Conservation (phyloP, 2,113 vertebrate species). For the Ovis aries region DNA sequence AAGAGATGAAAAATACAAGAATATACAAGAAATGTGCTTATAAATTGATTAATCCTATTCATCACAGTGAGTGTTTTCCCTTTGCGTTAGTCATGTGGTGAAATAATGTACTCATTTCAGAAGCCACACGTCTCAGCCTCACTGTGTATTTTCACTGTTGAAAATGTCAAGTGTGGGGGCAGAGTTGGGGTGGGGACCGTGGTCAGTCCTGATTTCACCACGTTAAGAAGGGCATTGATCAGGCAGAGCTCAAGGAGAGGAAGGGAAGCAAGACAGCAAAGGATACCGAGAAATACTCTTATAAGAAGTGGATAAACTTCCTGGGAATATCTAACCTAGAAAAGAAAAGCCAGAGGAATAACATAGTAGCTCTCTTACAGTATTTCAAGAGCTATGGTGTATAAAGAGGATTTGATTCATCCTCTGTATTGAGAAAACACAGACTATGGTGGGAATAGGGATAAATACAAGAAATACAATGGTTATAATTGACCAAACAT, state of each 20-base stretch:
- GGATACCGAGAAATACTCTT: background rate
- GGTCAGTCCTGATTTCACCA: background rate
- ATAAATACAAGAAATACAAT: background rate
- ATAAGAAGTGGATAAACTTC: background rate
- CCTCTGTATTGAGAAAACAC: background rate
- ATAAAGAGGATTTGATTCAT: background rate
- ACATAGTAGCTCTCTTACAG: background rate
- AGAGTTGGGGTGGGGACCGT: accelerated
- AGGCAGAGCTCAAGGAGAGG: background rate
- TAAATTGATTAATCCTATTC: background rate
- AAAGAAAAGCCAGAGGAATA: background rate
- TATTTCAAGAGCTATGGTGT: background rate
- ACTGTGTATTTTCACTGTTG: background rate
- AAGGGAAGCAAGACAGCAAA: background rate
- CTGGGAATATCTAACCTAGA: background rate
- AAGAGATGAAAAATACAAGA: background rate
- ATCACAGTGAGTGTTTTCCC: background rate
- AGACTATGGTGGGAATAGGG: background rate
- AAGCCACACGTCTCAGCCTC: background rate
- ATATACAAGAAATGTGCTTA: background rate
- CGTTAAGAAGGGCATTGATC: background rate
- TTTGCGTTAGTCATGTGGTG: background rate
- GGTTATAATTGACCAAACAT: background rate
- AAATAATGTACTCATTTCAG: background rate
- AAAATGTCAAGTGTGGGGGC: background rate